Evolutionary conservation across 1,140 invertebrate genomes (phyloP), one percentile per base, ranked within the genome.

Genomic region (Platorchestia sp.): DNA sequence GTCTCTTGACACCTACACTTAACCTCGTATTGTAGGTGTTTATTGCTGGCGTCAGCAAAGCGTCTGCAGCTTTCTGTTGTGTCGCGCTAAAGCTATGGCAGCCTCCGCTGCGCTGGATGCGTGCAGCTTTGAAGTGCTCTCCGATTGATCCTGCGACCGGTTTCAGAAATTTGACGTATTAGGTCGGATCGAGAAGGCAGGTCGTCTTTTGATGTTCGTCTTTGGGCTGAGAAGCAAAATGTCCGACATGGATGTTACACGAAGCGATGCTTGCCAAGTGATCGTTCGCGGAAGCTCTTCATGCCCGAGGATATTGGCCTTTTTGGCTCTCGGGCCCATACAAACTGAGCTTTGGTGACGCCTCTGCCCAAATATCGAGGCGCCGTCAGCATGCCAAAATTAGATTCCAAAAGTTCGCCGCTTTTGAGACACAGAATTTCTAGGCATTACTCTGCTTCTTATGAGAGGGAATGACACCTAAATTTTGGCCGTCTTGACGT

Each of bases 291-390:
- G 91, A 93, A 93, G 91, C 45, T 47, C 43, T 45, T 45, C 91
- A 47, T 47, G 43, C 45, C 45, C 45, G 3, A 93, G 91, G 91
- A 93, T 93, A 93, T 93, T 93, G 91, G 91, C 43, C 91, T 93
- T 93, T 47, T 93, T 93, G 43, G 16, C 3, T 47, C 91, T 45
- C 45, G 19, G 43, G 43, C 36, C 43, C 40, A 93, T 45, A 93
- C 43, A 93, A 93, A 44, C 91, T 93, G 45, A 93, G 45, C 43
- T 47, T 91, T 93, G 43, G 43, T 93, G 91, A 47, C 43, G 91
- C 40, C 40, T 3, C 40, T 19, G 36, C 91, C 45, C 41, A 93
- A 93, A 93, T 47, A 93, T 93, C 91, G 43, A 45, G 91, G 45
- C 45, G 43, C 44, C 40, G 44, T 45, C 91, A 47, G 27, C 19